Percentiles rank a stretch among this genome's conserved stretches.
These are phyloP conservation scores for Rhagologus leucostigma DNA, from an alignment of 2,113 vertebrate species.

Conservation along the genomic window DNA sequence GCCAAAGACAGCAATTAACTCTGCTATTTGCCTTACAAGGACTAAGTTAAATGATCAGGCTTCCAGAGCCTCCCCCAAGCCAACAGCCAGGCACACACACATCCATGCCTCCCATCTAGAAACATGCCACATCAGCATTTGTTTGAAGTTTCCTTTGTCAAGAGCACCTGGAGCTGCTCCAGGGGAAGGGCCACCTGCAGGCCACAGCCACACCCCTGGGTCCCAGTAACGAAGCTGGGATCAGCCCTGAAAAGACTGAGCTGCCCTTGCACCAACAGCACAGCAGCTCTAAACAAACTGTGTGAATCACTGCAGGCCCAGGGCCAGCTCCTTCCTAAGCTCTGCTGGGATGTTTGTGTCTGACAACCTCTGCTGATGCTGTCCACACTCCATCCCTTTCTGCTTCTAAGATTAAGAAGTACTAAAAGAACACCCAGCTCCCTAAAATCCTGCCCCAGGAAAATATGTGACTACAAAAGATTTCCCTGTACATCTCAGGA, in stretches of 20 bases:
- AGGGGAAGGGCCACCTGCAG: neutral
- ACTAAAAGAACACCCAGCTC: neutral
- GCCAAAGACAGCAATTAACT: constrained; percentile 7
- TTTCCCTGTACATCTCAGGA: neutral
- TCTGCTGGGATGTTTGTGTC: neutral
- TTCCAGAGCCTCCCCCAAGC: neutral
- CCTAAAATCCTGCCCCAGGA: neutral
- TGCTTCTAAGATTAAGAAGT: neutral
- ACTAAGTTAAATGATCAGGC: neutral
- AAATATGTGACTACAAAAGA: neutral
- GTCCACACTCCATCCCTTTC: neutral
- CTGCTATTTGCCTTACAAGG: neutral
- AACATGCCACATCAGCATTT: neutral
- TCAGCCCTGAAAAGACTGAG: neutral
- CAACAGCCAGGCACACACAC: neutral
- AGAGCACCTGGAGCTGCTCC: neutral
- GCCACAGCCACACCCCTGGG: neutral
- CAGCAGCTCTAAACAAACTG: neutral
- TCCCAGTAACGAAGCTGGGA: neutral
- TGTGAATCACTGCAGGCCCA: neutral
- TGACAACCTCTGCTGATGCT: neutral
- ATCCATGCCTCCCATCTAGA: neutral
- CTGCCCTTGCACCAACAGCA: neutral
- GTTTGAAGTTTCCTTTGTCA: neutral
- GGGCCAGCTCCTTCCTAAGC: neutral